Conservation (phyloP, 2,888 invertebrate species). For the Leptopilina myrica region DNA sequence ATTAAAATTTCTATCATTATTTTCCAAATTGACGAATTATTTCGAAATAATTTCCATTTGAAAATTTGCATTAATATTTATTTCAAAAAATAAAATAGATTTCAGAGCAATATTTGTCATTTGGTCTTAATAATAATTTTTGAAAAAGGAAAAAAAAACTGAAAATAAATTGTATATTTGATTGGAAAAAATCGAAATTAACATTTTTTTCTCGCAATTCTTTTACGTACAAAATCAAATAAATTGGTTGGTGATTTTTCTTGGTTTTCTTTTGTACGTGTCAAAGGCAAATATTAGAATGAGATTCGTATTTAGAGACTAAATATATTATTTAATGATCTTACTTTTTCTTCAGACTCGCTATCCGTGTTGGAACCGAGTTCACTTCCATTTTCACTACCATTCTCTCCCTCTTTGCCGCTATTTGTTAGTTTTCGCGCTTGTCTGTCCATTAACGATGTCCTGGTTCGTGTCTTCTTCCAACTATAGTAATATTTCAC, state of each 20-base stretch:
- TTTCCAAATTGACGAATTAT: no score
- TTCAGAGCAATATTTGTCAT: conserved; percentile 7
- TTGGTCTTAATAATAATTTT: not conserved
- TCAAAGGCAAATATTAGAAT: conserved; percentile 45
- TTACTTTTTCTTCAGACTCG: conserved; percentile 93
- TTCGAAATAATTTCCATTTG: not conserved
- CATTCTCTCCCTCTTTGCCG: conserved; percentile 84
- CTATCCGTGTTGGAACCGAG: conserved; percentile 91
- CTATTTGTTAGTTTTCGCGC: conserved; percentile 83
- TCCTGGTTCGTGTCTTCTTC: conserved; percentile 96
- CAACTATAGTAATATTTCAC: conserved; percentile 99
- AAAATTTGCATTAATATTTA: not conserved
- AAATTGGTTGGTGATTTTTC: not conserved
- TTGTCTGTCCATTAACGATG: conserved; percentile 94
- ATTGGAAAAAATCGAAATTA: not conserved
- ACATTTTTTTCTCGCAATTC: not conserved
- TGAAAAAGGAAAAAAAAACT: not conserved
- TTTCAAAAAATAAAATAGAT: not conserved
- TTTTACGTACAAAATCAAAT: conserved; percentile 1
- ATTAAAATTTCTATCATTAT: no score
- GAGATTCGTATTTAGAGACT: conserved; percentile 47
- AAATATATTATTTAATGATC: conserved; percentile 63
- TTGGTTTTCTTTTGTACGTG: not conserved
- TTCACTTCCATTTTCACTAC: conserved; percentile 90
- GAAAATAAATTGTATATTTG: not conserved